phyloP scores from a whole-genome alignment of 2,113 vertebrate genomes.

The Podilymbus podiceps region DNA sequence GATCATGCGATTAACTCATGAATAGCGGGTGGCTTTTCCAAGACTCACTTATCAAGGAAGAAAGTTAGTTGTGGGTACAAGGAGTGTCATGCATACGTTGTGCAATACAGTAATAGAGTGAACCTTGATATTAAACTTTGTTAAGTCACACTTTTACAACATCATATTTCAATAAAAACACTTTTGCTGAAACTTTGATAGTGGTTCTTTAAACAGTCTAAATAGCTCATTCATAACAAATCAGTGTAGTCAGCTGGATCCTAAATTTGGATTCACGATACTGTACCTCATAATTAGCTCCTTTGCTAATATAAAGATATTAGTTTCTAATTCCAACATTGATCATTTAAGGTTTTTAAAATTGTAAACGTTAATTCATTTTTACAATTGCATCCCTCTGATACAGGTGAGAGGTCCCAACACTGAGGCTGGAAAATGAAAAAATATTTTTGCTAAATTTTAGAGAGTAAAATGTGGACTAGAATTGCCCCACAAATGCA shows the following conservation, averaged over 20 bases:
- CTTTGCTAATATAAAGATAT: not conserved
- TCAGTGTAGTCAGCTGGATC: not conserved
- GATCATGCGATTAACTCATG: not conserved
- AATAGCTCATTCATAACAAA: fast-evolving
- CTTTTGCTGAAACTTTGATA: not conserved
- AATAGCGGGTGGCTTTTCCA: not conserved
- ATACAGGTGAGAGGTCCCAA: not conserved
- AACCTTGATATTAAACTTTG: not conserved
- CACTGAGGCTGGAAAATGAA: not conserved
- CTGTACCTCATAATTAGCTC: not conserved
- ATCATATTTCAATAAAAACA: not conserved
- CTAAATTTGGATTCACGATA: not conserved
- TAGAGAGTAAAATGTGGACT: not conserved
- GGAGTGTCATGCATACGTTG: not conserved
- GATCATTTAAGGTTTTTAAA: not conserved
- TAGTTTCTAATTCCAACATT: not conserved
- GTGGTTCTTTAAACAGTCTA: not conserved
- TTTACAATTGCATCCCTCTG: not conserved
- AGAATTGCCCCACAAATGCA: not conserved
- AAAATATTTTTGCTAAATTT: not conserved
- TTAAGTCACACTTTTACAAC: not conserved
- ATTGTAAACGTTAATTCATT: not conserved
- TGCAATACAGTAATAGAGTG: not conserved
- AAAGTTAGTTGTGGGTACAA: not conserved
- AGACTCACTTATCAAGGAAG: not conserved